These are phyloP conservation scores for Rotaria macrura DNA, from an alignment of 2,888 invertebrate genomes.

Conservation along the genomic window DNA sequence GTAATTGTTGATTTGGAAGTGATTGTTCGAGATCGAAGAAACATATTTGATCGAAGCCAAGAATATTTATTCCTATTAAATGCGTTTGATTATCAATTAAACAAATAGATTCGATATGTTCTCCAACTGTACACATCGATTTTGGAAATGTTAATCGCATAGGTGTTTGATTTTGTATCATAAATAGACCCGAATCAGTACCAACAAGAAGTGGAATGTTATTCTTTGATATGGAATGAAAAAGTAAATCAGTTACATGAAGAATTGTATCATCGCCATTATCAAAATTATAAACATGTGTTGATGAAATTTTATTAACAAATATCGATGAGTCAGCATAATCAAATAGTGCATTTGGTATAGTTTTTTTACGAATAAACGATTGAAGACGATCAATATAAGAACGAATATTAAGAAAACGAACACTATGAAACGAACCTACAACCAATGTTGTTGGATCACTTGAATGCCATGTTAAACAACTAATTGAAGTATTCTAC, in stretches of 20 bases:
- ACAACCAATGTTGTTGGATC: not conserved
- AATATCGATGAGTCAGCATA: not conserved
- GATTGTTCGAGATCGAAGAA: not conserved
- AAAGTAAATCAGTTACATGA: not conserved
- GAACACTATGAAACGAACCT: not conserved
- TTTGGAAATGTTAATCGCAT: not conserved
- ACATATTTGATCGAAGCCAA: conserved; percentile 13
- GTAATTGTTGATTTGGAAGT: not conserved
- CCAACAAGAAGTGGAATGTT: not conserved
- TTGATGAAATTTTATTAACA: not conserved
- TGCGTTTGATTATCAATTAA: not conserved
- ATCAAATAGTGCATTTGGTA: not conserved
- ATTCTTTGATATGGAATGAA: not conserved
- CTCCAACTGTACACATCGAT: not conserved
- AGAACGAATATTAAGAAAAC: not conserved
- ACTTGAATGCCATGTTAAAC: not conserved
- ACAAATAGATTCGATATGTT: conserved; percentile 10
- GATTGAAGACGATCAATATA: not conserved
- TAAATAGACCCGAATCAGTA: not conserved
- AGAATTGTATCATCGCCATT: not conserved
- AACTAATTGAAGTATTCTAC: not conserved
- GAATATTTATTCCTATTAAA: conserved; percentile 16
- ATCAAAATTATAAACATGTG: not conserved
- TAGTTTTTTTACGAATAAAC: not conserved
- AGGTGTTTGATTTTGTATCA: not conserved